Percentiles rank a stretch among this genome's conserved stretches.
phyloP scores from a whole-genome alignment of 1,140 invertebrate species.

The Heliconius congener region DNA sequence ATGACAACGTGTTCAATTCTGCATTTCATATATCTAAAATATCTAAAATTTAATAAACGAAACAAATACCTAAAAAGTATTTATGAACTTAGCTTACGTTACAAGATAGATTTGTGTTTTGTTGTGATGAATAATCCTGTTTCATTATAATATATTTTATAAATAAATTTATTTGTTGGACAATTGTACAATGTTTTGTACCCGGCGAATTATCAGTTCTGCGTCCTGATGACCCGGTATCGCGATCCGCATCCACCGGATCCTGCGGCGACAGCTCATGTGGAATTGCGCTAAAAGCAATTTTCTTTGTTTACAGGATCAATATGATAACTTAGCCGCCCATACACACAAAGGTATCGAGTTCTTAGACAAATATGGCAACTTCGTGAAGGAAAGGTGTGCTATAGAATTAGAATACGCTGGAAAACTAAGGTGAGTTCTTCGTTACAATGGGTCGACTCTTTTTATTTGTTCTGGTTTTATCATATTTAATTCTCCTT shows the following conservation, averaged over 20 bases:
- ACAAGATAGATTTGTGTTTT: not conserved
- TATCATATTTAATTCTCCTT: too few species aligned
- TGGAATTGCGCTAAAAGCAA: slow-evolving; percentile 13
- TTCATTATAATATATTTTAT: not conserved
- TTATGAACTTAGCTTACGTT: not conserved
- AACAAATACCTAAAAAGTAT: not conserved
- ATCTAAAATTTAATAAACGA: not conserved
- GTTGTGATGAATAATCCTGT: not conserved
- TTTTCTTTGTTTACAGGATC: slow-evolving; percentile 91
- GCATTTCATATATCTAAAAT: not conserved
- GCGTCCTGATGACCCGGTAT: slow-evolving; percentile 63
- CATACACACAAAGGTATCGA: slow-evolving; percentile 99
- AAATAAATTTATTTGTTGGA: not conserved
- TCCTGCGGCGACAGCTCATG: slow-evolving; percentile 43
- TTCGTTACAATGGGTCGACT: not conserved
- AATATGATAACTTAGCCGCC: slow-evolving; percentile 96
- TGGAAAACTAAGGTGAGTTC: slow-evolving; percentile 91
- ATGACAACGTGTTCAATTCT: not conserved
- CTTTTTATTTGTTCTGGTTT: too few species aligned
- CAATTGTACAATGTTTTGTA: slow-evolving; percentile 14
- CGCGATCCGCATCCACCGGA: slow-evolving; percentile 58
- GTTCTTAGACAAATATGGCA: slow-evolving; percentile 96
- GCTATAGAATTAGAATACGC: slow-evolving; percentile 98
- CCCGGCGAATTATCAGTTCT: slow-evolving; percentile 51
- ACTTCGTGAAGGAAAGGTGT: slow-evolving; percentile 96